A percentile compares a stretch with the other conserved stretches of the same genome.
phyloP scores from a whole-genome alignment of 2,888 invertebrate species.

The Pyrochroa serraticornis region DNA sequence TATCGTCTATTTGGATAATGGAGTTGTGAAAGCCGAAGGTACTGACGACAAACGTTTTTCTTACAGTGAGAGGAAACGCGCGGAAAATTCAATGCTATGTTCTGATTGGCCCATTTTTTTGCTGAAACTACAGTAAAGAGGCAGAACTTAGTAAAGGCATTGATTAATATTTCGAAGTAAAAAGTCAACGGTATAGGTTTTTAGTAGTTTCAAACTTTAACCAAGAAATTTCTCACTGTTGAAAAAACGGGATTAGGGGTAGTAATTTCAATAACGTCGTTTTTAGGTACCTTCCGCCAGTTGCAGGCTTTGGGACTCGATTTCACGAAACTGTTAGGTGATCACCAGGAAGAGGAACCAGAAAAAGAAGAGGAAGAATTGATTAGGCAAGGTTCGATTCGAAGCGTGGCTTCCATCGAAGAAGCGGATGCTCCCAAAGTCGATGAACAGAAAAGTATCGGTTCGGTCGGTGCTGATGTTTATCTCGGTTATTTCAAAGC shows the following conservation, averaged over 20 bases:
- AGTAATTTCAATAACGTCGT: no score
- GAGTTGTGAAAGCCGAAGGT: conserved; percentile 65
- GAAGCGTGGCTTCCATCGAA: conserved; percentile 59
- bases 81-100: conserved; percentile 55
- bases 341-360: conserved; percentile 57
- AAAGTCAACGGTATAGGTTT: no score
- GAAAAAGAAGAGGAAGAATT: conserved; percentile 36
- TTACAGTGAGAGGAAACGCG: conserved; percentile 71
- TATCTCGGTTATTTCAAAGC: conserved; percentile 77
- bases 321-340: conserved; percentile 74
- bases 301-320: conserved; percentile 65
- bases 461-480: conserved; percentile 61
- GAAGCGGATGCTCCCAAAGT: conserved; percentile 52
- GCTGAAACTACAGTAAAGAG: no score
- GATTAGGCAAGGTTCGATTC: conserved; percentile 62
- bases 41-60: no score
- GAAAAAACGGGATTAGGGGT: no score
- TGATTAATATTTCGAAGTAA: no score
- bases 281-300: background rate
- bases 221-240: no score
- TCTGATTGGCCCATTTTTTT: no score
- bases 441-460: conserved; percentile 69
- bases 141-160: no score
- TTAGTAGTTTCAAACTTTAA: no score
- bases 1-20: conserved; percentile 67